A percentile compares a stretch with the other conserved stretches of the same genome.
phyloP scores from a whole-genome alignment of 1,140 invertebrate genomes.

The Penaeus vannamei region DNA sequence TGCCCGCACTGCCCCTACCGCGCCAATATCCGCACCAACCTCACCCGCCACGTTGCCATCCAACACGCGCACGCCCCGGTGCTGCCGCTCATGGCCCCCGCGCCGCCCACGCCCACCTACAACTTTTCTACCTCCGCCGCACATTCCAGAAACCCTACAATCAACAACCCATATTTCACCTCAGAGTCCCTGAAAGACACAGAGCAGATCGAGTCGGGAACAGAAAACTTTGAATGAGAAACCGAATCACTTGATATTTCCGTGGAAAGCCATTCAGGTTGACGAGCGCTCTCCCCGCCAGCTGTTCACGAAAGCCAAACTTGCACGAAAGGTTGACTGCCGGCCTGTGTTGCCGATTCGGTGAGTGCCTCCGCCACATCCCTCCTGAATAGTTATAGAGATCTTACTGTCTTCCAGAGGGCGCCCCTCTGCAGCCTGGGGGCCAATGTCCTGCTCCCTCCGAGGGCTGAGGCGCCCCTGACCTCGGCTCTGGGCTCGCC shows the following conservation, averaged over 20 bases:
- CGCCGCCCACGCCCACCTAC: slow-evolving; percentile 9
- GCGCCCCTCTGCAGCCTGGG: slow-evolving; percentile 56
- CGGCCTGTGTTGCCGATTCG: slow-evolving; percentile 1
- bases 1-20: slow-evolving; percentile 70
- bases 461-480: slow-evolving; percentile 54
- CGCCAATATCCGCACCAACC: slow-evolving; percentile 62
- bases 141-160: slow-evolving; percentile 50
- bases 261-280: no score
- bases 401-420: slow-evolving; percentile 65
- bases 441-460: slow-evolving; percentile 48
- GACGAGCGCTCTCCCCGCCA: background rate
- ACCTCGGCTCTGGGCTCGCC: slow-evolving; percentile 37
- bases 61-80: slow-evolving; percentile 44
- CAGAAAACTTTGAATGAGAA: background rate
- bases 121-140: slow-evolving; percentile 39
- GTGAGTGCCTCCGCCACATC: slow-evolving; percentile 14
- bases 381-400: slow-evolving; percentile 55
- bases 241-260: background rate
- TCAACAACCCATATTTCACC: slow-evolving; percentile 31
- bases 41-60: slow-evolving; percentile 61
- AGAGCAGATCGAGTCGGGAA: slow-evolving; percentile 10
- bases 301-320: background rate
- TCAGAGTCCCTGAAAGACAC: slow-evolving; percentile 17
- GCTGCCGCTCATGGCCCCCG: slow-evolving; percentile 19
- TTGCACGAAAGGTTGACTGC: background rate